Evolutionary conservation across 2,113 vertebrate species (phyloP).

Genomic region (Lanius collurio): DNA sequence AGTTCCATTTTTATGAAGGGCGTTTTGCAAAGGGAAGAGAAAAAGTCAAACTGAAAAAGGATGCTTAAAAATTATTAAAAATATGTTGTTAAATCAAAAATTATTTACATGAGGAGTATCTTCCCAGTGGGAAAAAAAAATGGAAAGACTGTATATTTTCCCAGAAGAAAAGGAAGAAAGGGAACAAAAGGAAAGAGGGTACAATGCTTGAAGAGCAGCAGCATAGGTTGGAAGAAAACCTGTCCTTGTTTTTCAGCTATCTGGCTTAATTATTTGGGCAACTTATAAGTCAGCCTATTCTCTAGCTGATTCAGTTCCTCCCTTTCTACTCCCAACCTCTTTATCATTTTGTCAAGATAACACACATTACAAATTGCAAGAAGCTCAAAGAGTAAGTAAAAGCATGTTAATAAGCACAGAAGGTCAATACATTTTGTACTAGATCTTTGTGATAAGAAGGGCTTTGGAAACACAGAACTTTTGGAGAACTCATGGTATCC

Average conservation of each 20-base stretch:
- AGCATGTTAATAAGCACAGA: neutral
- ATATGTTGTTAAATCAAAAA: neutral
- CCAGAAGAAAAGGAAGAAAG: neutral
- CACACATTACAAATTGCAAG: neutral
- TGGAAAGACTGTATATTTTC: neutral
- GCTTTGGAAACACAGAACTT: neutral
- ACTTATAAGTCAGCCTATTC: neutral
- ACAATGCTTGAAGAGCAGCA: neutral
- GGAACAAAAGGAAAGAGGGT: neutral
- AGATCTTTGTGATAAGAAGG: neutral
- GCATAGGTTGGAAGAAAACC: neutral
- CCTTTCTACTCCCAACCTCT: neutral
- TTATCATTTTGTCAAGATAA: constrained; percentile 8
- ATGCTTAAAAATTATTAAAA: neutral
- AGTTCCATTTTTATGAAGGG: neutral
- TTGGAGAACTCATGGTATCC: neutral
- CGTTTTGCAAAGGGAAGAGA: neutral
- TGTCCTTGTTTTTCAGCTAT: neutral
- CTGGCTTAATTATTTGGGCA: neutral
- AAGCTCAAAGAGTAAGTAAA: neutral
- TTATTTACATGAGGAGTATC: neutral
- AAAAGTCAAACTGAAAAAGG: neutral
- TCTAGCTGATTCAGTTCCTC: neutral
- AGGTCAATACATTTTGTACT: neutral
- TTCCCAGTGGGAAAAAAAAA: neutral